Percentiles rank a stretch among this genome's conserved stretches.
phyloP scores from a whole-genome alignment of 92 coral and sea anemone genomes.

The Pocillopora meandrina region DNA sequence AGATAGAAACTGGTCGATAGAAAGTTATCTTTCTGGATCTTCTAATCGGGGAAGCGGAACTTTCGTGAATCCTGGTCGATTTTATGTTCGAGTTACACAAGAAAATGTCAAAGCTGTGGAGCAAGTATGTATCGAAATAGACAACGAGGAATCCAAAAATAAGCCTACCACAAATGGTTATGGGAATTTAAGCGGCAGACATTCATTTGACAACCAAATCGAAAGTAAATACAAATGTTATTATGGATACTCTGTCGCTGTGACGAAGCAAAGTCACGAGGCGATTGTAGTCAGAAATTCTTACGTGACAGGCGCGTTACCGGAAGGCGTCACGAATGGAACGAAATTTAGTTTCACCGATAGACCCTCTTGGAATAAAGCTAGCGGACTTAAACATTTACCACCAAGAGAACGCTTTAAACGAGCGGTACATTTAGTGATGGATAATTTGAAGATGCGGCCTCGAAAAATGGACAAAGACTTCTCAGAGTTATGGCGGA shows the following conservation, averaged over 20 bases:
- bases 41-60: constrained; percentile 18
- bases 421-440: constrained; percentile 56
- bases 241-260: constrained; percentile 29
- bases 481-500: constrained; percentile 70
- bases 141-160: constrained; percentile 1
- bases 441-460: constrained; percentile 39
- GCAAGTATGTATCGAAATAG: constrained; percentile 39
- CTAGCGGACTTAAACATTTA: constrained; percentile 7
- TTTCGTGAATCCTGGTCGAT: constrained; percentile 69
- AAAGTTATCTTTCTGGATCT: constrained; percentile 13
- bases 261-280: constrained; percentile 8
- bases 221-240: background rate
- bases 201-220: background rate
- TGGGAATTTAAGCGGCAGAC: background rate
- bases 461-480: constrained; percentile 64
- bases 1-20: constrained; percentile 25
- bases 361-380: background rate
- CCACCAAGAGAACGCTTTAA: constrained; percentile 71
- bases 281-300: background rate
- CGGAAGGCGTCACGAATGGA: background rate
- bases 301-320: background rate
- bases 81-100: constrained; percentile 61
- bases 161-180: background rate
- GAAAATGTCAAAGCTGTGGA: constrained; percentile 44
- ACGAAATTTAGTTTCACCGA: constrained; percentile 9